Evolutionary conservation across 2,888 invertebrate genomes (phyloP).

Genomic region (Drosophila bunnanda): DNA sequence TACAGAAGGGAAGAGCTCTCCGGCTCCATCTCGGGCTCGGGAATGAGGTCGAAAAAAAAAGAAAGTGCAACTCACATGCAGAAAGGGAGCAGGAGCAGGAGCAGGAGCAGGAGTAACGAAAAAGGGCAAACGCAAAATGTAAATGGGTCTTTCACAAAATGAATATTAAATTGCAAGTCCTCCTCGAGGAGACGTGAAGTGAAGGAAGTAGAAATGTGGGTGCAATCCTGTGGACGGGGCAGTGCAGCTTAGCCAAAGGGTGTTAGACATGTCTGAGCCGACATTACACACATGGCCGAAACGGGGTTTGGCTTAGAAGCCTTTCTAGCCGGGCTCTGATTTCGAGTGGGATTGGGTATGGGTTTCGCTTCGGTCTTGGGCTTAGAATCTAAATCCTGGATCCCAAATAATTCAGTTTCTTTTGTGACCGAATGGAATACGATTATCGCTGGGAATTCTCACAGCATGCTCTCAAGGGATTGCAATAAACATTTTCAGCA

Average conservation of each 20-base stretch:
- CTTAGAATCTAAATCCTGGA: background rate
- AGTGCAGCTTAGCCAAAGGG: slow-evolving; percentile 30
- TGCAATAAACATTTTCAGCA: background rate
- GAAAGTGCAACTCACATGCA: slow-evolving; percentile 38
- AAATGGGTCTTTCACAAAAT: slow-evolving; percentile 69
- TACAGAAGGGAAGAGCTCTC: background rate
- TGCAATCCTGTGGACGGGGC: background rate
- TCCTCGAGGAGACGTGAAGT: slow-evolving; percentile 9
- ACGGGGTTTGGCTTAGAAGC: slow-evolving; percentile 17
- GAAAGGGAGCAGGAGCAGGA: slow-evolving; percentile 7
- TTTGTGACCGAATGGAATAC: slow-evolving; percentile 13
- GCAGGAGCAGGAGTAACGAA: slow-evolving; percentile 31
- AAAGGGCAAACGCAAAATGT: slow-evolving; percentile 62
- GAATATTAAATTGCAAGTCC: slow-evolving; percentile 71
- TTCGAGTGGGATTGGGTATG: background rate
- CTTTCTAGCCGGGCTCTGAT: slow-evolving; percentile 4
- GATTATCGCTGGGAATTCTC: slow-evolving; percentile 14
- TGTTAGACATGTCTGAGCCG: slow-evolving; percentile 52
- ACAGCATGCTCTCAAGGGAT: background rate
- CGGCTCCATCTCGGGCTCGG: slow-evolving; percentile 12
- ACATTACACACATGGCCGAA: slow-evolving; percentile 50
- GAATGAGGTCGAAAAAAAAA: slow-evolving; percentile 25
- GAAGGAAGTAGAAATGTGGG: background rate
- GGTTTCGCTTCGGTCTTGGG: background rate
- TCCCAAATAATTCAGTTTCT: background rate